Base-by-base conservation (phyloP, 2,797 vertebrate species). In the Etheostoma nigrum region DNA sequence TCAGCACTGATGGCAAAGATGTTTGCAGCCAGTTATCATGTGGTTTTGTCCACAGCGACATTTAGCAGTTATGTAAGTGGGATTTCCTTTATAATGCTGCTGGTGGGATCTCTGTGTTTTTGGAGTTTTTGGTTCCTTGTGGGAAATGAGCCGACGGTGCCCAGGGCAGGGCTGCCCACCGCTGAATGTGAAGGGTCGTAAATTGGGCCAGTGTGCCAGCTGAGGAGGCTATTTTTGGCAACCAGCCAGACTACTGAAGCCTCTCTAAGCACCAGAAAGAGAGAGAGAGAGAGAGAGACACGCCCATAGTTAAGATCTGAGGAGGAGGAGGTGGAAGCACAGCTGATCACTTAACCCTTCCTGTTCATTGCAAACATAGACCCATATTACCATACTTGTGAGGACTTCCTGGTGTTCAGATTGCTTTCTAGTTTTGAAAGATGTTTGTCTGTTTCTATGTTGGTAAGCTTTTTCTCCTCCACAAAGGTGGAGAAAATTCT, bases 161-260 rank as follows among this genome's bases (percentile, higher is more conserved):
- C 68, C 33, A 3, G 78, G 72, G 74, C 77, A 64, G 80, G 67
- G 61, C 71, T 68, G 84, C 84, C 90, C 84, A 85, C 68, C 25
- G 27, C 84, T 88, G 67, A 74, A 73, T 85, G 83, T 62, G 67
- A 85, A 48, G 86, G 81, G 82, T 86, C 64, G 27, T 91, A 93
- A 93, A 93, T 88, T 92, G 87, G 89, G 86, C 86, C 88, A 89
- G 78, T 91, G 87, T 89, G 91, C 91, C 91, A 93, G 91, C 89
- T 94, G 92, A 84, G 87, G 86, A 85, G 88, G 85, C 81, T 91
- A 91, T 92, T 91, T 91, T 49, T 90, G 92, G 88, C 88, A 77
- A 84, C 64, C 73, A 77, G 87, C 90, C 92, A 91, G 90, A 83
- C 82, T 72, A 52, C 65, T 74, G 86, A 89, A 85, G 83, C 82